Conservation (phyloP, 2,888 invertebrate species). For the Dysmachus trigonus region DNA sequence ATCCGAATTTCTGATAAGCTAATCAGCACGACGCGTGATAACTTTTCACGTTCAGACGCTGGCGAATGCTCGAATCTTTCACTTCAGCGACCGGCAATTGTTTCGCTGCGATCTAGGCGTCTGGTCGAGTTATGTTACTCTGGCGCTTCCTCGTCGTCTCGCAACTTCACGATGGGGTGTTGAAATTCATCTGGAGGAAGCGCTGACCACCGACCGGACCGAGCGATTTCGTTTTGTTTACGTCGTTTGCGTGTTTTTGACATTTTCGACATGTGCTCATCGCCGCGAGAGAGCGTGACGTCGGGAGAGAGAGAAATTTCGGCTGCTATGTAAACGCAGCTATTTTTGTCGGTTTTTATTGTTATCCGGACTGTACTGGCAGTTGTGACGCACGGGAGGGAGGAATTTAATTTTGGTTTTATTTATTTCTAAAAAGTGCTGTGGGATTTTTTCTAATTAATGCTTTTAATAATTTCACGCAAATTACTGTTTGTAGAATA, state of each 20-base stretch:
- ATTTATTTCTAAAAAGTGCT: too few relatives aligned
- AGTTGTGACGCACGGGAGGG: background rate
- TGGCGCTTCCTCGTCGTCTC: background rate
- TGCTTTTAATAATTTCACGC: background rate
- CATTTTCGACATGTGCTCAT: background rate
- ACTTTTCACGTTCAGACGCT: background rate
- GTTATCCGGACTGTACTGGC: too few relatives aligned
- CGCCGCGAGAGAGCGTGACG: background rate
- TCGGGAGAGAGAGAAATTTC: background rate
- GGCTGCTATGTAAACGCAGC: background rate
- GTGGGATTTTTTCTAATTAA: background rate
- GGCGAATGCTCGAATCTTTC: background rate
- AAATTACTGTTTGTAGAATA: background rate
- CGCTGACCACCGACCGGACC: too few relatives aligned
- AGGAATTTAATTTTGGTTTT: background rate
- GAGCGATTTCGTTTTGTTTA: background rate
- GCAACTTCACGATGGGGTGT: background rate
- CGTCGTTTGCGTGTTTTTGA: background rate
- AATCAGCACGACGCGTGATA: background rate
- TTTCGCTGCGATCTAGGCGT: background rate
- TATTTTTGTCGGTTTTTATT: background rate
- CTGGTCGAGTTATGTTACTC: too few relatives aligned
- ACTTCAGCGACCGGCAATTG: background rate
- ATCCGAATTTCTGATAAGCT: slow-evolving; percentile 29
- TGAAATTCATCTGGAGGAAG: background rate